Evolutionary conservation across 2,113 vertebrate genomes (phyloP), one percentile per base, ranked within the genome.

Genomic region (Pseudopipra pipra): DNA sequence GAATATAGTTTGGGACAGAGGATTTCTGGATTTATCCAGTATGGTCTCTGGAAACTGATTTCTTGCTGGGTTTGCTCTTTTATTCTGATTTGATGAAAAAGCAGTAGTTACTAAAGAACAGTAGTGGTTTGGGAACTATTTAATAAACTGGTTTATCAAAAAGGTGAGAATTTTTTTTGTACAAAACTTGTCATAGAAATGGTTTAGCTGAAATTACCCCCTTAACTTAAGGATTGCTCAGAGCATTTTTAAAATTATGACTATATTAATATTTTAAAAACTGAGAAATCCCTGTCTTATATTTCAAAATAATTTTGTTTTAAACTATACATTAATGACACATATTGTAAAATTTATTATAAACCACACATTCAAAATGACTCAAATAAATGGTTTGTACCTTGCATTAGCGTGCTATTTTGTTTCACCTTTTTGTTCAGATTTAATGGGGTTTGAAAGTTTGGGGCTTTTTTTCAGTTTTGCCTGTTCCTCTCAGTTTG

Each of bases 21-120:
- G 33, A 49, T 96, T 87, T 96, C 67, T 93, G 73, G 39, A 46
- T 94, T 90, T 96, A 83, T 80, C 70, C 52, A 80, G 18, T 65
- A 81, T 8, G 21, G 20, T 77, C 22, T 92, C 39, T 62, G 56
- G 59, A 94, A 89, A 72, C 19, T 56, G 27, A 39, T 91, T n/a
- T 61, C 31, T 75, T 92, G 19, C 21, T 72, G 39, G 6, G 12
- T 83, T 96, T 78, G 39, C 35, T 85, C 28, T 86, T 93, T 51
- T 63, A 77, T 73, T 95, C 72, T 67, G 17, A 63, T 71, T 52
- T 90, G 41, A 71, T 85, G 39, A 46, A 92, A 95, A 95, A 71
- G 47, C 39, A 85, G 28, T 28, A 54, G 55, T 71, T 84, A 24
- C 58, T 66, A 27, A 77, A 88, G 67, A 92, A 55, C 3, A 25